phyloP scores from a whole-genome alignment of 2,888 invertebrate species.

The Entomobrya proxima region DNA sequence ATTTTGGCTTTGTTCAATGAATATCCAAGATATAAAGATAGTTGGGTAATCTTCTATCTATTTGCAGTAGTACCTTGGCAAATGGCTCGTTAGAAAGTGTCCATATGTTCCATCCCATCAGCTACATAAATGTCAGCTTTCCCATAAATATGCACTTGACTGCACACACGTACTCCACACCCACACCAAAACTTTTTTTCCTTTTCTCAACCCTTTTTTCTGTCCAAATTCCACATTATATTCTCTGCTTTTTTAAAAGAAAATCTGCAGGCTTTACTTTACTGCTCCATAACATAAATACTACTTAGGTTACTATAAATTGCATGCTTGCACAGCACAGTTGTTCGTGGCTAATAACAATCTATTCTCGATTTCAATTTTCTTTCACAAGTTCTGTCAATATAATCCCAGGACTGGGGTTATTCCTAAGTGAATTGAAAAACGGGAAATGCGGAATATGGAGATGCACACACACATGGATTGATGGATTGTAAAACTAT shows the following conservation, averaged over 20 bases:
- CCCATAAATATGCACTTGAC: conserved; percentile 72
- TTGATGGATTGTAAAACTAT: not conserved
- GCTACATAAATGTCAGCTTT: conserved; percentile 73
- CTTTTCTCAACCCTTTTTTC: conserved; percentile 17
- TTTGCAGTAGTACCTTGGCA: conserved; percentile 49
- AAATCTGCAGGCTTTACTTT: conserved; percentile 20
- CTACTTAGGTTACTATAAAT: not conserved
- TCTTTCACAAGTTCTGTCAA: conserved; percentile 65
- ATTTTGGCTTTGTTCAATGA: conserved; percentile 8
- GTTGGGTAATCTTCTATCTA: not conserved
- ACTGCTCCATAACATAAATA: not conserved
- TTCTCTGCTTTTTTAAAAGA: too few relatives aligned
- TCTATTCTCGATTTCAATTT: conserved; percentile 69
- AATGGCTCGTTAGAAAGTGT: conserved; percentile 72
- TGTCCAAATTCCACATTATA: not conserved
- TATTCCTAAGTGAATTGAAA: conserved; percentile 23
- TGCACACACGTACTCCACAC: conserved; percentile 63
- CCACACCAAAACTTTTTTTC: not conserved
- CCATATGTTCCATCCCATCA: conserved; percentile 74
- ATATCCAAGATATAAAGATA: not conserved
- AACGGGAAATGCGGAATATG: conserved; percentile 7
- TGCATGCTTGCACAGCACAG: not conserved
- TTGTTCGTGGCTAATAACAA: conserved; percentile 53
- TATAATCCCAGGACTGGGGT: conserved; percentile 28
- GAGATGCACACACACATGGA: not conserved